phyloP scores from a whole-genome alignment of 2,797 vertebrate genomes.

The Sciurus carolinensis region DNA sequence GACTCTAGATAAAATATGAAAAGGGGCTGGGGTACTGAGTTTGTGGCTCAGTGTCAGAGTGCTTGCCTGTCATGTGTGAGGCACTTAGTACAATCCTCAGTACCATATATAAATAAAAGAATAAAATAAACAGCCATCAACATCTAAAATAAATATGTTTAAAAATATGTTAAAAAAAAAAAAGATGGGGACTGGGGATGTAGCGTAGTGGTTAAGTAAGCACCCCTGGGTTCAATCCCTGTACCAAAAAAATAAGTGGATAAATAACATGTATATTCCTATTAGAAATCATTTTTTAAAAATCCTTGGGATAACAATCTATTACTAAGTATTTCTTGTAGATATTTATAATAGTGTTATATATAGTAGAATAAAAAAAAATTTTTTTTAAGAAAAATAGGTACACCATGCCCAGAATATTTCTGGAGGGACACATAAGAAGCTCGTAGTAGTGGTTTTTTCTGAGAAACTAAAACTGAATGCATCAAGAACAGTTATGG shows the following conservation, averaged over 20 bases:
- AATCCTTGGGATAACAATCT: not conserved
- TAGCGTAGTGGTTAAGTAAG: no score
- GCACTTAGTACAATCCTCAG: no score
- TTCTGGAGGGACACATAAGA: not conserved
- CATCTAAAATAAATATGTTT: no score
- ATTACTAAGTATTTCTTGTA: constrained; percentile 17
- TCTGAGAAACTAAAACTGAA: not conserved
- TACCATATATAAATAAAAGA: no score
- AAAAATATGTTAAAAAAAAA: no score
- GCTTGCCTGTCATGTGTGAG: no score
- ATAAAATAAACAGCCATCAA: no score
- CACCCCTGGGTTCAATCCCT: no score
- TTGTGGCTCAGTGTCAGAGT: no score
- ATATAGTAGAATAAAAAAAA: not conserved
- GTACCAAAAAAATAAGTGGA: not conserved
- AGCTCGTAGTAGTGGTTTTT: not conserved
- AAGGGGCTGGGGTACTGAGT: no score
- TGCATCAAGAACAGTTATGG: not conserved
- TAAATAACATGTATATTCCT: not conserved
- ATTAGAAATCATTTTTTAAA: not conserved
- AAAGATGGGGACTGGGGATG: no score
- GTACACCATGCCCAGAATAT: not conserved
- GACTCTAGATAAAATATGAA: no score
- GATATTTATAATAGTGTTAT: not conserved
- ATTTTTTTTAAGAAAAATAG: constrained; percentile 23